These are phyloP conservation scores for Hemitrygon akajei DNA, from an alignment of 2,797 vertebrate genomes.

Conservation along the genomic window DNA sequence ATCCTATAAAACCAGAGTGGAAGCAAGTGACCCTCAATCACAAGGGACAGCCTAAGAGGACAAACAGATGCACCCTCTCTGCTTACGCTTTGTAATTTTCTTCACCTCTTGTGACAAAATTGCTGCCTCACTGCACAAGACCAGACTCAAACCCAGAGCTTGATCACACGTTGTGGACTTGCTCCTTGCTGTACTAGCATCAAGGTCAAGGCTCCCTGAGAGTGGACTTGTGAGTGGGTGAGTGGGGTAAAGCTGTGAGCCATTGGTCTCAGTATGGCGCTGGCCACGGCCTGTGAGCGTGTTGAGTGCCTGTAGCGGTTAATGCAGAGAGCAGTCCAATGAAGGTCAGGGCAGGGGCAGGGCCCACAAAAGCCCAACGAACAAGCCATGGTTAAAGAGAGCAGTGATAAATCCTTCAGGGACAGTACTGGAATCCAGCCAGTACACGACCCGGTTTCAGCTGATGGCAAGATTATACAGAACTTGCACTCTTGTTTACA, in stretches of 20 bases:
- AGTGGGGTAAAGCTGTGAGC: not conserved
- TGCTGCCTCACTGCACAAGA: too few relatives aligned
- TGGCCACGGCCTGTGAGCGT: too few relatives aligned
- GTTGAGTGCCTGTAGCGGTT: not conserved
- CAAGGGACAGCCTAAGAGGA: too few relatives aligned
- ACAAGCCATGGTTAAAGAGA: not conserved
- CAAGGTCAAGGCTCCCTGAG: not conserved
- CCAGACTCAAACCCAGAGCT: too few relatives aligned
- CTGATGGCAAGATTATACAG: not conserved
- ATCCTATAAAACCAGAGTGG: too few relatives aligned
- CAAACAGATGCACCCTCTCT: too few relatives aligned
- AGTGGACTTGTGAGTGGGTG: not conserved
- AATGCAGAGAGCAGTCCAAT: too few relatives aligned
- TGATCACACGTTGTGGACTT: not conserved
- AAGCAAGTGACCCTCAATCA: too few relatives aligned
- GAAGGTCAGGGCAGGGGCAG: not conserved
- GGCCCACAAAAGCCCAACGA: not conserved
- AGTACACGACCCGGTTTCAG: not conserved
- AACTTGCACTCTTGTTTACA: constrained; percentile 8
- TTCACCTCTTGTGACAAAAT: too few relatives aligned
- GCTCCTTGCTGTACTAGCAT: not conserved
- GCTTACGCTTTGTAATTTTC: too few relatives aligned
- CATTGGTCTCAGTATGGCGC: not conserved
- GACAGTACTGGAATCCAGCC: not conserved
- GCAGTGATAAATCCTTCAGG: not conserved